Percentiles rank a stretch among this genome's conserved stretches.
phyloP scores from a whole-genome alignment of 2,113 vertebrate genomes.

The Eurystomus gularis region DNA sequence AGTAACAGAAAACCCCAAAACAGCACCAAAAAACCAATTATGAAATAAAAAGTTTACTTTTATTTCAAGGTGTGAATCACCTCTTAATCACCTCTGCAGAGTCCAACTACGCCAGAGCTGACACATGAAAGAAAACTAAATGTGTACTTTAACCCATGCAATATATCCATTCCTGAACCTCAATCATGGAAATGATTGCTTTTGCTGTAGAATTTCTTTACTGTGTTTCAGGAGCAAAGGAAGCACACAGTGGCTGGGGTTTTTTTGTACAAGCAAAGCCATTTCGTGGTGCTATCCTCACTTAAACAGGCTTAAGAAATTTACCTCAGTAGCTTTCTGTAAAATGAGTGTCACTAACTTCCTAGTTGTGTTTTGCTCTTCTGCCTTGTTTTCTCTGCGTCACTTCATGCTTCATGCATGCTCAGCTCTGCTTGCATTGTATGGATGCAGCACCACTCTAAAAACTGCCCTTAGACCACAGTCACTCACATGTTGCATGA shows the following conservation, averaged over 20 bases:
- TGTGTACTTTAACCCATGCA: not conserved
- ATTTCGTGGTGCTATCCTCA: not conserved
- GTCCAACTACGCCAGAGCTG: not conserved
- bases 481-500: not conserved
- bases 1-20: not conserved
- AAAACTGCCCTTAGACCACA: not conserved
- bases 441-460: not conserved
- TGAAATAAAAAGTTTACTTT: not conserved
- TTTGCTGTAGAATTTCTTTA: not conserved
- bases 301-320: not conserved
- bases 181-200: not conserved
- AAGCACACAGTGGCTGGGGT: not conserved
- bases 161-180: not conserved
- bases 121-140: not conserved
- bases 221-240: not conserved
- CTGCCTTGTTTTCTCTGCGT: not conserved
- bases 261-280: not conserved
- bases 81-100: not conserved
- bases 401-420: fast-evolving
- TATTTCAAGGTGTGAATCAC: not conserved
- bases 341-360: not conserved
- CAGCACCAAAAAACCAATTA: not conserved
- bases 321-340: not conserved
- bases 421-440: not conserved
- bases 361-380: not conserved